Conservation (phyloP, 1,140 invertebrate species). For the Drosophila dunni region DNA sequence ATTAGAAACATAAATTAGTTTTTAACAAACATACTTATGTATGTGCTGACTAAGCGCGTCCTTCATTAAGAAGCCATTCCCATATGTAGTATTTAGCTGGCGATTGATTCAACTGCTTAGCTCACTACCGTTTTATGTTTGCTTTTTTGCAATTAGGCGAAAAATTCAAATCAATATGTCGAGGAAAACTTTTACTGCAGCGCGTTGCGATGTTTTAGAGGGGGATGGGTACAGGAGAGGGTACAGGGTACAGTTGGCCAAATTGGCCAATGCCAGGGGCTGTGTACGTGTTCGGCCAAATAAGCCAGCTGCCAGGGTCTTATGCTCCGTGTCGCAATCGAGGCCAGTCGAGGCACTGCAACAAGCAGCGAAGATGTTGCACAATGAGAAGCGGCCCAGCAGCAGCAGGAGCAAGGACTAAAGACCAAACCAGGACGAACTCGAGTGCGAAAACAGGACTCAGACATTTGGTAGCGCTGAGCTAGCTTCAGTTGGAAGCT, state of each 20-base stretch:
- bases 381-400: constrained; percentile 47
- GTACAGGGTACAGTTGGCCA: constrained; percentile 24
- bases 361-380: constrained; percentile 67
- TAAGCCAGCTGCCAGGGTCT: constrained; percentile 49
- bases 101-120: constrained; percentile 9
- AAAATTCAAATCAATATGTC: constrained; percentile 76
- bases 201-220: constrained; percentile 48
- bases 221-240: not conserved
- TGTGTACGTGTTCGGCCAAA: constrained; percentile 72
- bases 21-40: no score
- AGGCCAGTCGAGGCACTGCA: constrained; percentile 57
- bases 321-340: constrained; percentile 32
- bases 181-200: constrained; percentile 71
- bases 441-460: no score
- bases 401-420: constrained; percentile 2
- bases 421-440: no score
- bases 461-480: not conserved
- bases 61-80: not conserved
- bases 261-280: constrained; percentile 77
- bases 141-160: constrained; percentile 69
- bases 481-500: constrained; percentile 2
- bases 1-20: no score
- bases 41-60: not conserved
- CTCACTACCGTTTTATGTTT: constrained; percentile 32
- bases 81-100: not conserved